phyloP scores from a whole-genome alignment of 2,113 vertebrate genomes.

The Actinemys pallida region DNA sequence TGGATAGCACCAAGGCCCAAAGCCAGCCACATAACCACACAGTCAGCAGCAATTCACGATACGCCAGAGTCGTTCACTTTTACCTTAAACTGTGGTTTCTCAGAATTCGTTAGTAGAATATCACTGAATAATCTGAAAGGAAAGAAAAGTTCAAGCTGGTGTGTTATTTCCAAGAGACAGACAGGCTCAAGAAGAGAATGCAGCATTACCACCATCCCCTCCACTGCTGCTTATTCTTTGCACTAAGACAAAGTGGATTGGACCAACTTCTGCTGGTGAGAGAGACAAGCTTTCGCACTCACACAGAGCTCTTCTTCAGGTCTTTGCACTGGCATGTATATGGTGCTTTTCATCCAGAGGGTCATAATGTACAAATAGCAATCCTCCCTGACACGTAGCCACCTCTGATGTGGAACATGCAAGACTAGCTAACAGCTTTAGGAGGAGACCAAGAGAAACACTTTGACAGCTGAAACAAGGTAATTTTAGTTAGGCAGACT shows the following conservation, averaged over 20 bases:
- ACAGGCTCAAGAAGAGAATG: not conserved
- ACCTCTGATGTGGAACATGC: not conserved
- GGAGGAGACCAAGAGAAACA: not conserved
- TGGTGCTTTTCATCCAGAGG: not conserved
- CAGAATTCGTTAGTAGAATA: conserved; percentile 87
- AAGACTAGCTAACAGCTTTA: not conserved
- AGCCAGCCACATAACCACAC: not conserved
- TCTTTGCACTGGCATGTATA: not conserved
- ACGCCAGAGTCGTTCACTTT: not conserved
- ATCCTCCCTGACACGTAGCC: not conserved
- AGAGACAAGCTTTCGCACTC: not conserved
- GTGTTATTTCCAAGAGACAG: not conserved
- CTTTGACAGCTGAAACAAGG: not conserved
- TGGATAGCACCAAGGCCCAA: not conserved
- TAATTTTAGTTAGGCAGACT: not conserved
- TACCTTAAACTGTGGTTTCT: conserved; percentile 97
- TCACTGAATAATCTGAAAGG: conserved; percentile 92
- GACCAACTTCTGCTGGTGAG: not conserved
- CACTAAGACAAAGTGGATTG: not conserved
- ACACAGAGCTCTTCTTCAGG: not conserved
- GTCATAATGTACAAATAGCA: not conserved
- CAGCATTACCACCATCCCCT: not conserved
- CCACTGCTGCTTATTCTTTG: not conserved
- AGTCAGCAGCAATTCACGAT: not conserved
- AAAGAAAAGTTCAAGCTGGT: not conserved